Percentiles rank a stretch among this genome's conserved stretches.
Evolutionary conservation across 2,113 vertebrate genomes (phyloP).

Genomic region (Eretmochelys imbricata): DNA sequence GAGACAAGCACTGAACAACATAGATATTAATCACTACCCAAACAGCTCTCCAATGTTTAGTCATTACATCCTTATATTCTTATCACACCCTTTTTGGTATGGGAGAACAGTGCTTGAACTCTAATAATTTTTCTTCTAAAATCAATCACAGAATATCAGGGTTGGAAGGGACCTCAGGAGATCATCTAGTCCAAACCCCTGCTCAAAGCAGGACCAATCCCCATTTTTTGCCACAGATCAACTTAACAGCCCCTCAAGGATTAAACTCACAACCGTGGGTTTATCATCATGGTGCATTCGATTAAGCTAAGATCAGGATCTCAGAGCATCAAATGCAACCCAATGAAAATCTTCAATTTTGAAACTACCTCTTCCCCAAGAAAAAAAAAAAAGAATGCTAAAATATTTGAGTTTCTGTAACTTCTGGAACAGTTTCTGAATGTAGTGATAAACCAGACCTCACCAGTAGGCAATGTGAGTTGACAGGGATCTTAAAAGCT

Average conservation of each 20-base stretch:
- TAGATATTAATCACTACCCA: background rate
- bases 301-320: background rate
- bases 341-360: background rate
- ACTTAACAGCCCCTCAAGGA: too few relatives aligned
- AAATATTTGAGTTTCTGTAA: background rate
- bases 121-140: background rate
- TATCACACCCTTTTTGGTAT: background rate
- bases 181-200: too few relatives aligned
- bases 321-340: background rate
- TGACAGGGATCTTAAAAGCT: background rate
- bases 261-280: too few relatives aligned
- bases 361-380: background rate
- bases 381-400: background rate
- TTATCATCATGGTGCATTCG: background rate
- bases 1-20: background rate
- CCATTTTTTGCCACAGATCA: too few relatives aligned
- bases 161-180: too few relatives aligned
- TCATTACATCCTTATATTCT: background rate
- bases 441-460: background rate
- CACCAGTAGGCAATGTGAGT: background rate
- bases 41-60: background rate
- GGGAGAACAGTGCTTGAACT: background rate
- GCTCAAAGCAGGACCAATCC: too few relatives aligned
- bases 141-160: background rate
- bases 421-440: background rate